phyloP scores from a whole-genome alignment of 2,797 vertebrate genomes.

The Coluber constrictor region DNA sequence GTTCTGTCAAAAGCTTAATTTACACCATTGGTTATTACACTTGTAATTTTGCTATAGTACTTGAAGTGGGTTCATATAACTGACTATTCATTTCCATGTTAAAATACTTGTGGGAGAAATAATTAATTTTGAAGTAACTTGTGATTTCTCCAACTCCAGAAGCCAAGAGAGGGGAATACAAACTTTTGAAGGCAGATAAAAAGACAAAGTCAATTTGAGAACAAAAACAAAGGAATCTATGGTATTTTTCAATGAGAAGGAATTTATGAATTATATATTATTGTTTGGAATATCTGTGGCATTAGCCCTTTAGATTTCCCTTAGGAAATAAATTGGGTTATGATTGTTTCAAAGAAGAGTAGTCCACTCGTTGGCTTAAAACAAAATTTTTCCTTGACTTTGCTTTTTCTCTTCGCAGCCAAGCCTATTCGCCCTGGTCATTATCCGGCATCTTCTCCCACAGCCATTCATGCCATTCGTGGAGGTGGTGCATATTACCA shows the following conservation, averaged over 20 bases:
- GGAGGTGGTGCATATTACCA: conserved; percentile 78
- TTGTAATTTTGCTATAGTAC: background rate
- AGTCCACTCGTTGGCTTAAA: background rate
- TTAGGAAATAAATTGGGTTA: background rate
- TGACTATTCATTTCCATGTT: background rate
- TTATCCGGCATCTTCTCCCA: conserved; percentile 80
- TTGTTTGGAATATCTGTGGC: background rate
- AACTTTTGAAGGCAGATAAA: background rate
- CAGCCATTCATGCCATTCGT: conserved; percentile 75
- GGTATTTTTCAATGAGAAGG: background rate
- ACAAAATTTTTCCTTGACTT: background rate
- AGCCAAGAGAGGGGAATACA: background rate
- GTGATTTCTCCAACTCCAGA: background rate
- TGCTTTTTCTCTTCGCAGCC: conserved; percentile 68
- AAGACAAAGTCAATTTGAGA: background rate
- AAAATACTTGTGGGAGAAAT: background rate
- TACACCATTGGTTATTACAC: background rate
- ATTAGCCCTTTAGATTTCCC: background rate
- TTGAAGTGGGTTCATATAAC: background rate
- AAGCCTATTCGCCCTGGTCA: conserved; percentile 95
- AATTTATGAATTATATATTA: background rate
- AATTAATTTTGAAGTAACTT: background rate
- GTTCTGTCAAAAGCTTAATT: background rate
- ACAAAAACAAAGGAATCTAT: background rate
- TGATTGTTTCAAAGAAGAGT: background rate